Percentiles rank a stretch among this genome's conserved stretches.
Evolutionary conservation across 2,888 invertebrate species (phyloP).

Genomic region (Chrysolina haemoptera): DNA sequence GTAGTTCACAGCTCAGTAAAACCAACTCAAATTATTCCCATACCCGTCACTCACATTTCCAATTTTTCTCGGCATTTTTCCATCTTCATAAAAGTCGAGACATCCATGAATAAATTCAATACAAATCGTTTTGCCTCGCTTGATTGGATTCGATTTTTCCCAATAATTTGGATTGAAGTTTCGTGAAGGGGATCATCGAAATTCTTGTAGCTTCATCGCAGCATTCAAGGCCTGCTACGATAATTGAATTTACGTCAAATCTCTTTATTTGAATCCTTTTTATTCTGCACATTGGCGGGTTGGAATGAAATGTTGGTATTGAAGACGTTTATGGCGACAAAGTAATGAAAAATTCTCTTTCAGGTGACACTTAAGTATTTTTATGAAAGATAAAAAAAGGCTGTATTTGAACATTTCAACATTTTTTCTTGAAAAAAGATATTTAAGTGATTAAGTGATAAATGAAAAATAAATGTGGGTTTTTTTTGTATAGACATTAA

Average conservation of each 20-base stretch:
- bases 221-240: background rate
- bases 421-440: no score
- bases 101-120: background rate
- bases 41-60: background rate
- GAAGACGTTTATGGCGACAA: background rate
- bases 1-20: no score
- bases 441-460: no score
- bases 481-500: no score
- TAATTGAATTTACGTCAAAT: background rate
- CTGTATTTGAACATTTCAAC: no score
- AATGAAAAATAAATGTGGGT: no score
- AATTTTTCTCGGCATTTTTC: background rate
- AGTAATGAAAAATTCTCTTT: no score
- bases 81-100: background rate
- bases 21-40: background rate
- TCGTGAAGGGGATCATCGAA: background rate
- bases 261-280: background rate
- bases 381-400: no score
- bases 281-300: background rate
- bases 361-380: no score
- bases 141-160: conserved; percentile 11
- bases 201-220: background rate
- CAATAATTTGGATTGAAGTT: conserved; percentile 10
- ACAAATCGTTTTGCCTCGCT: background rate
- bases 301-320: background rate